Evolutionary conservation across 2,888 invertebrate genomes (phyloP).

Genomic region (Dicycla oo): DNA sequence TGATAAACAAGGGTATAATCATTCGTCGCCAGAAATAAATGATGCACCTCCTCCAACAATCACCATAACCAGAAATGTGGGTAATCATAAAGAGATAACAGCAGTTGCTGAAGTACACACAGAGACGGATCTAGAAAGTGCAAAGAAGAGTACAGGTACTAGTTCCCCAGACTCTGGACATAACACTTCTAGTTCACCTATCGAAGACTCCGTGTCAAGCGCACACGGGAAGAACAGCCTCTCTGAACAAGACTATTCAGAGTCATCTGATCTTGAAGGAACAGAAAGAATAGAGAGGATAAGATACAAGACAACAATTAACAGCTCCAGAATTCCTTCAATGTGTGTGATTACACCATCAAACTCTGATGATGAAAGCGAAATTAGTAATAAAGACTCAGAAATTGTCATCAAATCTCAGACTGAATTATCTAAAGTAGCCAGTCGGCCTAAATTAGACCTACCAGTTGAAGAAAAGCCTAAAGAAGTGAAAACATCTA

Average conservation of each 20-base stretch:
- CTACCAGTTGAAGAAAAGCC: slow-evolving; percentile 80
- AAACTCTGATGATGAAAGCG: slow-evolving; percentile 96
- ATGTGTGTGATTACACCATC: slow-evolving; percentile 98
- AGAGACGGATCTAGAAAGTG: slow-evolving; percentile 84
- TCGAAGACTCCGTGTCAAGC: slow-evolving; percentile 93
- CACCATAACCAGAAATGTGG: slow-evolving; percentile 84
- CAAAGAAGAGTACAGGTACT: slow-evolving; percentile 91
- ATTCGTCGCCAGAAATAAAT: slow-evolving; percentile 83
- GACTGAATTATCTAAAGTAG: slow-evolving; percentile 74
- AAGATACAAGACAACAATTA: slow-evolving; percentile 96
- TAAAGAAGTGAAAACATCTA: slow-evolving; percentile 74
- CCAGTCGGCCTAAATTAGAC: slow-evolving; percentile 83
- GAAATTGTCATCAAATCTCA: slow-evolving; percentile 67
- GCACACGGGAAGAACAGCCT: slow-evolving; percentile 93
- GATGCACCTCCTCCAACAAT: slow-evolving; percentile 79
- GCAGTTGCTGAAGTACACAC: slow-evolving; percentile 91
- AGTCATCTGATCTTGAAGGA: slow-evolving; percentile 96
- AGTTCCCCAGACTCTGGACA: slow-evolving; percentile 95
- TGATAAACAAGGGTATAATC: slow-evolving; percentile 80
- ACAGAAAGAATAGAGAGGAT: slow-evolving; percentile 96
- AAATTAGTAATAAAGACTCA: slow-evolving; percentile 81
- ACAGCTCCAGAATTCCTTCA: slow-evolving; percentile 96
- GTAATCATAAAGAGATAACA: slow-evolving; percentile 89
- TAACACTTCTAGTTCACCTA: slow-evolving; percentile 95
- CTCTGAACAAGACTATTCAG: slow-evolving; percentile 96